A percentile compares a stretch with the other conserved stretches of the same genome.
These are phyloP conservation scores for Platyscapa corneri DNA, from an alignment of 1,140 invertebrate genomes.

Conservation along the genomic window DNA sequence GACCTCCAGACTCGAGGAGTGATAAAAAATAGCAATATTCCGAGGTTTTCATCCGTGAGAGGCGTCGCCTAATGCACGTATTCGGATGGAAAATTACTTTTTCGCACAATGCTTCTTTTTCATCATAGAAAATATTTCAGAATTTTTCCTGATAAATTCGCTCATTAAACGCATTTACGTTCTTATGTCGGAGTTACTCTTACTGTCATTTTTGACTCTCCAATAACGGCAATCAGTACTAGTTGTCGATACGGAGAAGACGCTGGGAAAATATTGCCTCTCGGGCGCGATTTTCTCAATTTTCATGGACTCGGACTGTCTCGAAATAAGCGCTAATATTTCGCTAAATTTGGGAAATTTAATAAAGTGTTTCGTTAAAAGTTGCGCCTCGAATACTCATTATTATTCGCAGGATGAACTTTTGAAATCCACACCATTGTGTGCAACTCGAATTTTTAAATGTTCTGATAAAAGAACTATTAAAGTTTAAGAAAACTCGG, in stretches of 20 bases:
- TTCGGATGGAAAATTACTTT: conserved; percentile 21
- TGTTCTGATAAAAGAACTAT: conserved; percentile 22
- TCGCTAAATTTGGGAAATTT: conserved; percentile 5
- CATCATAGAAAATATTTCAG: neutral
- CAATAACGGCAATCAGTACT: neutral
- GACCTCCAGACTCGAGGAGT: neutral
- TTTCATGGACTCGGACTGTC: neutral
- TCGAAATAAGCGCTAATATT: neutral
- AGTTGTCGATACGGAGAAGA: neutral
- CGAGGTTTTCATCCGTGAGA: conserved; percentile 2
- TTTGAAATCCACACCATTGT: conserved; percentile 15
- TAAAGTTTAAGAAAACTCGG: conserved; percentile 1
- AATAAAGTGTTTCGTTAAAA: neutral
- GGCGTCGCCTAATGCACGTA: neutral
- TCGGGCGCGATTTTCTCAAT: neutral
- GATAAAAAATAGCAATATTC: neutral
- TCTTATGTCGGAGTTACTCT: neutral
- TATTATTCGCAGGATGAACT: conserved; percentile 16
- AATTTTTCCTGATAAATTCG: neutral
- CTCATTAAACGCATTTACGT: neutral
- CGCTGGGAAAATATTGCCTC: neutral
- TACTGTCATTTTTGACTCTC: neutral
- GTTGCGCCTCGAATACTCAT: neutral
- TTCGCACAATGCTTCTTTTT: neutral
- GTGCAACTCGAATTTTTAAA: conserved; percentile 12